Evolutionary conservation across 2,888 invertebrate genomes (phyloP).

Genomic region (Chironomus riparius): DNA sequence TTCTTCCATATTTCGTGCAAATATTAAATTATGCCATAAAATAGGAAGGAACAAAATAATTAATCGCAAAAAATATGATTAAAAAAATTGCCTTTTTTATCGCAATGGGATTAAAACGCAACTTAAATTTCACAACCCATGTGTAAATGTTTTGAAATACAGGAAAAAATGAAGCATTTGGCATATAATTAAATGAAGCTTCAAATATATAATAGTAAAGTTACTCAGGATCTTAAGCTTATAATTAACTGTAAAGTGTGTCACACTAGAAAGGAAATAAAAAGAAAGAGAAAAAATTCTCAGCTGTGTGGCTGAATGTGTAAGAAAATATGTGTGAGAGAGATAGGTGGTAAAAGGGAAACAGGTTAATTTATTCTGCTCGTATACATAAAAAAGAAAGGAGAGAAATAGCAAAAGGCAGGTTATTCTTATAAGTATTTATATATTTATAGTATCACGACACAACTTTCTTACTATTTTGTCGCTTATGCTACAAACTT

Average conservation of each 20-base stretch:
- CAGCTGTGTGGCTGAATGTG: neutral
- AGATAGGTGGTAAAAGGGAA: neutral
- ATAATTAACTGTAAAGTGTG: constrained; percentile 1
- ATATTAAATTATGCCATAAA: neutral
- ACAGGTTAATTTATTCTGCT: neutral
- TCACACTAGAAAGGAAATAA: neutral
- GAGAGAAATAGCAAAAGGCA: neutral
- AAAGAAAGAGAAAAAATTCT: neutral
- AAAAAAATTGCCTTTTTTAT: neutral
- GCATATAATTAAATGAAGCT: no score
- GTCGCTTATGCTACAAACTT: neutral
- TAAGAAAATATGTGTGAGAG: neutral
- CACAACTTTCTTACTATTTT: constrained; percentile 2
- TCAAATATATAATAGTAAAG: neutral
- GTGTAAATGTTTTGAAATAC: no score
- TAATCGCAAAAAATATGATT: neutral
- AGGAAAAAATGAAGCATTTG: no score
- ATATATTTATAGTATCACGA: constrained; percentile 4
- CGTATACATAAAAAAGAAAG: neutral
- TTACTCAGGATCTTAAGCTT: neutral
- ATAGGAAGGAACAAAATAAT: neutral
- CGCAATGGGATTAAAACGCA: neutral
- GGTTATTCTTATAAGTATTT: neutral
- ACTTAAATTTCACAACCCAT: no score
- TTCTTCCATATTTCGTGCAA: no score